A percentile compares a stretch with the other conserved stretches of the same genome.
Evolutionary conservation across 2,113 vertebrate genomes (phyloP).

Genomic region (Laticauda colubrina): DNA sequence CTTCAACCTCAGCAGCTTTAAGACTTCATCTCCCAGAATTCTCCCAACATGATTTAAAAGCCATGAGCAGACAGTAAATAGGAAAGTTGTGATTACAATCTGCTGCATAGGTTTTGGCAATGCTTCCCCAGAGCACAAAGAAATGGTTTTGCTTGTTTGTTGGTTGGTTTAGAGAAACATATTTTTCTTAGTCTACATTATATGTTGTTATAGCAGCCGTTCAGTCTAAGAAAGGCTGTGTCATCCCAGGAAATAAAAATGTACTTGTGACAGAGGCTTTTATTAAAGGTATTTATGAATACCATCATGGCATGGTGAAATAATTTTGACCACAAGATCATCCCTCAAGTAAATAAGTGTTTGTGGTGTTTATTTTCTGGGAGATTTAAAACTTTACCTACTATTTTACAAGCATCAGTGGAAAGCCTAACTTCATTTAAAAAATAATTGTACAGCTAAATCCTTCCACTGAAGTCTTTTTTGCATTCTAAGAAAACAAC

Average conservation of each 20-base stretch:
- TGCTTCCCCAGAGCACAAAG: neutral
- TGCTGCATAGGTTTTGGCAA: neutral
- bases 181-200: neutral
- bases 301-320: slow-evolving; percentile 27
- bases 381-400: slow-evolving; percentile 42
- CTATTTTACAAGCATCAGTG: slow-evolving; percentile 23
- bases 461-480: neutral
- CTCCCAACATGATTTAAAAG: neutral
- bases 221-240: slow-evolving; percentile 14
- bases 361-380: slow-evolving; percentile 38
- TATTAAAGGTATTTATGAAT: slow-evolving; percentile 53
- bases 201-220: slow-evolving; percentile 26
- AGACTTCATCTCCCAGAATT: neutral
- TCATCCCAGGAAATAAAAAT: slow-evolving; percentile 21
- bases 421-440: slow-evolving; percentile 18
- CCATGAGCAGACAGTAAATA: neutral
- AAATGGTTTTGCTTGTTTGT: neutral
- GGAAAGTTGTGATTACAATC: neutral
- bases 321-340: slow-evolving; percentile 49
- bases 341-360: slow-evolving; percentile 52
- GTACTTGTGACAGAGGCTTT: slow-evolving; percentile 48
- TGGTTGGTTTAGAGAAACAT: neutral
- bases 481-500: neutral
- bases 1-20: neutral
- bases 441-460: neutral